phyloP scores from a whole-genome alignment of 2,797 vertebrate species.

The Hyperoplus immaculatus region DNA sequence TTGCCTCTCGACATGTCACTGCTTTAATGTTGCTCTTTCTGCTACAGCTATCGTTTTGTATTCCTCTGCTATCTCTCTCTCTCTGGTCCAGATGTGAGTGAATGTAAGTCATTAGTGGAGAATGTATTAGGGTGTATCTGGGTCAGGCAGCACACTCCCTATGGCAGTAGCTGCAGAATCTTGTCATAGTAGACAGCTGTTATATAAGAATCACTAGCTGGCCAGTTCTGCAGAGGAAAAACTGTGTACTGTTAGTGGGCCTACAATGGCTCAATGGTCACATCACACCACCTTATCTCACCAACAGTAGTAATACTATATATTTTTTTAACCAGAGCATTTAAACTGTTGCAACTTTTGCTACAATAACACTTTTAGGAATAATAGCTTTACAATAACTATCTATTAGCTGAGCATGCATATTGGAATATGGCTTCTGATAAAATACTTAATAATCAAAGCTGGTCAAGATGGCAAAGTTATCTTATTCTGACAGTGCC shows the following conservation, averaged over 20 bases:
- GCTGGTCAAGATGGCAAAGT: background rate
- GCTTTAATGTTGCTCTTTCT: conserved; percentile 37
- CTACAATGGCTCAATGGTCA: background rate
- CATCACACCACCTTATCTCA: conserved; percentile 12
- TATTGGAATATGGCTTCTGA: background rate
- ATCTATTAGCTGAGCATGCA: background rate
- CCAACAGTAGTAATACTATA: background rate
- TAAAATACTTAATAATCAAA: background rate
- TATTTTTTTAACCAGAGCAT: background rate
- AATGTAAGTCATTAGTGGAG: conserved; percentile 76
- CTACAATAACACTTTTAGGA: background rate
- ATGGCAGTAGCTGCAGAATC: conserved; percentile 74
- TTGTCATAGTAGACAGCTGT: conserved; percentile 78
- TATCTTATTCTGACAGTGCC: background rate
- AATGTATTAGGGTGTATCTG: conserved; percentile 80
- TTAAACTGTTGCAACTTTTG: background rate
- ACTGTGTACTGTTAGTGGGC: conserved; percentile 16
- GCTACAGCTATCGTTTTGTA: conserved; percentile 29
- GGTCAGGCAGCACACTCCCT: conserved; percentile 77
- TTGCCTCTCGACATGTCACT: conserved; percentile 18
- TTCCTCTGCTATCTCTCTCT: conserved; percentile 24
- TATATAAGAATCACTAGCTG: conserved; percentile 74
- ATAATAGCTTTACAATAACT: conserved; percentile 7
- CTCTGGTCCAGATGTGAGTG: conserved; percentile 74
- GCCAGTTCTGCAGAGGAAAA: conserved; percentile 61